phyloP scores from a whole-genome alignment of 2,888 invertebrate species.

The Rhingia campestris region DNA sequence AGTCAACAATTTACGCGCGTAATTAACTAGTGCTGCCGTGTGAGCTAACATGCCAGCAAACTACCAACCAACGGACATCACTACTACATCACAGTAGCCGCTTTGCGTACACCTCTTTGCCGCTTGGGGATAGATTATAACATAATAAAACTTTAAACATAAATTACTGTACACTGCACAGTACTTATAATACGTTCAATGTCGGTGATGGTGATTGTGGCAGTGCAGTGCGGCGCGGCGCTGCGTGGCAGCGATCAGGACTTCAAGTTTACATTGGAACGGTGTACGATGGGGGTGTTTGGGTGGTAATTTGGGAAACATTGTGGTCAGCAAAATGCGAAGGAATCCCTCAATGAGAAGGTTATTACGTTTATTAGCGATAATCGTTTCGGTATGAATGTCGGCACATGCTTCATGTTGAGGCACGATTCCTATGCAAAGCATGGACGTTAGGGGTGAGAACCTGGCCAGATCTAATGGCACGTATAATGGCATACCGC shows the following conservation, averaged over 20 bases:
- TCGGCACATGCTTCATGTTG: constrained; percentile 43
- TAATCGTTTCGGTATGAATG: constrained; percentile 59
- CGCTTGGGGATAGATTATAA: constrained; percentile 43
- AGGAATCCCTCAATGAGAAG: constrained; percentile 49
- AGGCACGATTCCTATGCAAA: constrained; percentile 28
- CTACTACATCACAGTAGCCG: neutral
- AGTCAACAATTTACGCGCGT: constrained; percentile 53
- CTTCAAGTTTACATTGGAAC: constrained; percentile 29
- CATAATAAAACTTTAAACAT: constrained; percentile 30
- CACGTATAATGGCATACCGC: constrained; percentile 49
- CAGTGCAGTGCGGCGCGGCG: no score
- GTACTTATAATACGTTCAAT: constrained; percentile 9
- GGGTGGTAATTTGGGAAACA: constrained; percentile 31
- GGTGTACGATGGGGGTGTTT: neutral
- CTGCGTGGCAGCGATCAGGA: neutral
- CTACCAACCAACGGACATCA: constrained; percentile 1
- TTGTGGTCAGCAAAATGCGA: constrained; percentile 43
- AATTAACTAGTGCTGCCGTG: constrained; percentile 42
- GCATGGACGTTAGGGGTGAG: neutral
- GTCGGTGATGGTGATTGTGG: neutral
- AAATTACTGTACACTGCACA: constrained; percentile 20
- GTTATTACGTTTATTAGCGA: constrained; percentile 59
- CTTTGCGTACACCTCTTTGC: neutral
- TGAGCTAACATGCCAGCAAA: constrained; percentile 38
- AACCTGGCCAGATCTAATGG: constrained; percentile 38